Evolutionary conservation across 2,888 invertebrate species (phyloP).

Genomic region (Rhamphomyia laevipes): DNA sequence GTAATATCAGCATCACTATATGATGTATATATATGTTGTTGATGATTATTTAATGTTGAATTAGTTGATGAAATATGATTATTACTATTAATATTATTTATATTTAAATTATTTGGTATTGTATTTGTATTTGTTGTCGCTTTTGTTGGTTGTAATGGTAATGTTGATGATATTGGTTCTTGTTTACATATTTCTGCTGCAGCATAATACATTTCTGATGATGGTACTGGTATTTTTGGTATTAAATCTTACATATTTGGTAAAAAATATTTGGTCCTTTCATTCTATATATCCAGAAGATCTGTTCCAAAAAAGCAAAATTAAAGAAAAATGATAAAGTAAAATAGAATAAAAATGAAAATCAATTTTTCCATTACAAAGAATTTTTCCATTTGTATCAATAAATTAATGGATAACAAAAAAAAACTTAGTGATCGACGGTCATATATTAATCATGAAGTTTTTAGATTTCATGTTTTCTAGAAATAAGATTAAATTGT

Average conservation of each 20-base stretch:
- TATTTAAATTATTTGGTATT: constrained; percentile 3
- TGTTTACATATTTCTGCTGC: constrained; percentile 52
- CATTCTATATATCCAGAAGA: constrained; percentile 50
- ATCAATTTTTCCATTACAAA: constrained; percentile 4
- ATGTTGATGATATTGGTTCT: constrained; percentile 22
- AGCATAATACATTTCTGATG: constrained; percentile 58
- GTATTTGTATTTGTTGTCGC: constrained; percentile 2
- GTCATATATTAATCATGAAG: not conserved
- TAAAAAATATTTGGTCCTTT: constrained; percentile 50
- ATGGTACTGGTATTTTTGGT: constrained; percentile 47
- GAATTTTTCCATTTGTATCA: not conserved
- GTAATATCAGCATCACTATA: constrained; percentile 31
- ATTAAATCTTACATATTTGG: constrained; percentile 45
- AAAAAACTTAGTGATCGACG: not conserved
- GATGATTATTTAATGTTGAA: constrained; percentile 16
- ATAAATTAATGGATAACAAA: not conserved
- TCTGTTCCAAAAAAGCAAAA: constrained; percentile 31
- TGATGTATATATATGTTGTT: constrained; percentile 14
- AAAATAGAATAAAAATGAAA: not conserved
- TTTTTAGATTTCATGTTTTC: not conserved
- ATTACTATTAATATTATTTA: not conserved
- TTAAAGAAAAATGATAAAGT: constrained; percentile 5
- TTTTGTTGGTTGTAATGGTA: constrained; percentile 12
- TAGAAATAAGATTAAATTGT: no score
- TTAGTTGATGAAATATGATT: not conserved